phyloP scores from a whole-genome alignment of 2,888 invertebrate species.

The Glaucopsyche alexis region DNA sequence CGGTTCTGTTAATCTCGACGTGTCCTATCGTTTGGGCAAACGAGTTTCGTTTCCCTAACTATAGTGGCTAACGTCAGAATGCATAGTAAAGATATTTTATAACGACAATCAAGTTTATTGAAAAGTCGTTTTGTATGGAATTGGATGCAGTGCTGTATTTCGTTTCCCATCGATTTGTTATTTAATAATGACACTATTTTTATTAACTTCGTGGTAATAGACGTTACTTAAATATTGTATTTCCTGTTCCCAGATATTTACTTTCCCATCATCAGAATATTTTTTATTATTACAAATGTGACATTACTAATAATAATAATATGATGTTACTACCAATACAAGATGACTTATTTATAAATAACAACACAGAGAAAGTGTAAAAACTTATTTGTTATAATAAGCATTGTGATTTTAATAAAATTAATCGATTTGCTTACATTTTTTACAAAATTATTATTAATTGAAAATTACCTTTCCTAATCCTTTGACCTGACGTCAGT shows the following conservation, averaged over 20 bases:
- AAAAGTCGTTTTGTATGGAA: slow-evolving; percentile 55
- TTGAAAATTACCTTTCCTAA: neutral
- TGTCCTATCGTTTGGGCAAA: slow-evolving; percentile 67
- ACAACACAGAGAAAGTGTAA: neutral
- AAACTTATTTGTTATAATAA: neutral
- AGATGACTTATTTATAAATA: neutral
- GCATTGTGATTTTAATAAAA: too few relatives aligned
- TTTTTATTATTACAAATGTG: neutral
- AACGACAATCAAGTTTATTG: slow-evolving; percentile 58
- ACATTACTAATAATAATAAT: neutral
- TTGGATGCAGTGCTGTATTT: slow-evolving; percentile 43
- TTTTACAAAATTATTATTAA: neutral
- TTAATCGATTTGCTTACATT: neutral
- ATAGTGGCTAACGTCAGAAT: slow-evolving; percentile 52
- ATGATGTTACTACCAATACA: neutral
- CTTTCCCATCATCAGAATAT: neutral
- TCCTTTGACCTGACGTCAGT: neutral
- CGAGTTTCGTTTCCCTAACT: slow-evolving; percentile 70
- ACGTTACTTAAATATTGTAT: neutral
- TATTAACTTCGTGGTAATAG: slow-evolving; percentile 34
- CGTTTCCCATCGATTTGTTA: slow-evolving; percentile 36
- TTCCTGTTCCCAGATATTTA: too few relatives aligned
- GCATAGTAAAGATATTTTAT: slow-evolving; percentile 73
- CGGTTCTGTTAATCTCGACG: slow-evolving; percentile 74
- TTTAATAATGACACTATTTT: slow-evolving; percentile 29